Evolutionary conservation across 2,113 vertebrate species (phyloP).

Genomic region (Turdus rufiventris): DNA sequence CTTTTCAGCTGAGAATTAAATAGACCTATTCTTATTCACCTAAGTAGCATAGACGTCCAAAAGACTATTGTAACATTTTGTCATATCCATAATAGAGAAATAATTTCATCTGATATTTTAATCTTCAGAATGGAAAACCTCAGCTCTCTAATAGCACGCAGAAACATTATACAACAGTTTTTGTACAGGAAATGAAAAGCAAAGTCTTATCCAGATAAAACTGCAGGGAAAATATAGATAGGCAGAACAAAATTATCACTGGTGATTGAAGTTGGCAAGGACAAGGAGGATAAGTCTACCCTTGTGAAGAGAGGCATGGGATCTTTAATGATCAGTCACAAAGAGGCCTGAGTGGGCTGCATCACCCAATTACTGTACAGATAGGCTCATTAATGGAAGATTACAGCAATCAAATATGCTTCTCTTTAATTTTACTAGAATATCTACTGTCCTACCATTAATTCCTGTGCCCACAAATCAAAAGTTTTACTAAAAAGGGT

Average conservation of each 20-base stretch:
- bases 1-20: neutral
- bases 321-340: slow-evolving; percentile 5
- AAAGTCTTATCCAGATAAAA: slow-evolving; percentile 32
- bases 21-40: neutral
- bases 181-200: slow-evolving; percentile 11
- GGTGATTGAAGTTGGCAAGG: slow-evolving; percentile 23
- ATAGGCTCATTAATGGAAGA: neutral
- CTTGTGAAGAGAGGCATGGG: neutral
- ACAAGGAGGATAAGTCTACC: neutral
- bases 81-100: neutral
- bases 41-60: neutral
- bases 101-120: neutral
- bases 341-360: neutral
- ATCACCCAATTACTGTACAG: neutral
- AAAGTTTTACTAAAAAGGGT: neutral
- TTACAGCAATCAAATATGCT: neutral
- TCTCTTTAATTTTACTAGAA: neutral
- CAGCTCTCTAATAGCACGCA: neutral
- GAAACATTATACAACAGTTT: neutral
- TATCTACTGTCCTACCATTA: neutral
- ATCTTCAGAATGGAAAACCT: neutral
- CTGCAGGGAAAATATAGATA: neutral
- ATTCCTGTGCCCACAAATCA: neutral
- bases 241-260: slow-evolving; percentile 24
- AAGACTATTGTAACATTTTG: neutral